Conservation (phyloP, 92 coral and sea anemone genomes). For the Desmophyllum pertusum region DNA sequence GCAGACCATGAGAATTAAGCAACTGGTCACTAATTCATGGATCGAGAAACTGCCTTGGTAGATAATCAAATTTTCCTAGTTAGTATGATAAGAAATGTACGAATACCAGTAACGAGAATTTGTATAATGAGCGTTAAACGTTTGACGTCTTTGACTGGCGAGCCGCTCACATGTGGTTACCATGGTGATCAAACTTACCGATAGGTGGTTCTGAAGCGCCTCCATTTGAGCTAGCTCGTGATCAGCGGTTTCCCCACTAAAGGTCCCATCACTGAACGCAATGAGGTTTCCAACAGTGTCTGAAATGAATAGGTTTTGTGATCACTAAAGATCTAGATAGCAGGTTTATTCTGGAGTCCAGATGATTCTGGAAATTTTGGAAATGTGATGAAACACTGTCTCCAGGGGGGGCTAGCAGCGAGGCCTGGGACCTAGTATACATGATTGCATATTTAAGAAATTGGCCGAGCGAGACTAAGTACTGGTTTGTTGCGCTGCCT, state of each 20-base stretch:
- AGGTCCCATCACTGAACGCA: conserved; percentile 56
- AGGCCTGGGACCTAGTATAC: too few species aligned
- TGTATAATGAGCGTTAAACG: too few species aligned
- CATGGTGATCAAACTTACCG: conserved; percentile 3
- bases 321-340: neutral
- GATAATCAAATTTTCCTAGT: too few species aligned
- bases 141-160: too few species aligned
- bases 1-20: too few species aligned
- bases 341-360: neutral
- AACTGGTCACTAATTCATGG: too few species aligned
- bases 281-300: conserved; percentile 62
- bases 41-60: too few species aligned
- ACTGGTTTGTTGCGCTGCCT: too few species aligned
- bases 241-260: conserved; percentile 14
- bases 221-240: neutral
- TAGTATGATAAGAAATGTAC: neutral
- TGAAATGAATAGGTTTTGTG: neutral
- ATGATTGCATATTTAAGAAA: too few species aligned
- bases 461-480: too few species aligned
- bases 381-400: too few species aligned
- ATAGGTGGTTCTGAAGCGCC: neutral
- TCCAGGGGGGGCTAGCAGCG: too few species aligned
- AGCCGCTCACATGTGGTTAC: neutral
- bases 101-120: neutral
- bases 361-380: neutral